phyloP scores from a whole-genome alignment of 2,888 invertebrate genomes.

The Cheilosia urbana region DNA sequence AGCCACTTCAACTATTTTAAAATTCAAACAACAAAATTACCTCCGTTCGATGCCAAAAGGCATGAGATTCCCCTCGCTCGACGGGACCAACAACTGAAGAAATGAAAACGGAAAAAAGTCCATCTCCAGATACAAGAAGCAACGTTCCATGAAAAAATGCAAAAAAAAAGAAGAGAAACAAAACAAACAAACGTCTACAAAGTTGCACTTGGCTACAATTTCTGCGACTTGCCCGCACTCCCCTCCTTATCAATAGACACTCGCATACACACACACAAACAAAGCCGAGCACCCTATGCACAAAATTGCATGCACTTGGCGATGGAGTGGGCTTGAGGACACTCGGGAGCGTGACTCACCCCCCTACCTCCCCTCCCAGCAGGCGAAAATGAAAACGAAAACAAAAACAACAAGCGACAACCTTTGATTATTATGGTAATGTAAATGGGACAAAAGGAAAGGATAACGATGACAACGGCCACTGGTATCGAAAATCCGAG shows the following conservation, averaged over 20 bases:
- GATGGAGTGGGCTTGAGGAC: constrained; percentile 7
- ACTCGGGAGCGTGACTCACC: neutral
- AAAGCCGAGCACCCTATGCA: constrained; percentile 1
- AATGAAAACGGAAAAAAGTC: constrained; percentile 49
- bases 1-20: constrained; percentile 54
- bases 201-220: constrained; percentile 59
- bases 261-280: neutral
- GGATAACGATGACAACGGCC: constrained; percentile 63
- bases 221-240: constrained; percentile 9
- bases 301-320: constrained; percentile 16
- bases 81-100: constrained; percentile 21
- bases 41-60: constrained; percentile 56
- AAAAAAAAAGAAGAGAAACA: constrained; percentile 14
- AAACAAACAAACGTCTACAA: constrained; percentile 46
- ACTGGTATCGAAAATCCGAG: constrained; percentile 64
- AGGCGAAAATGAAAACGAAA: neutral
- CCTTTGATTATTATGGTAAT: constrained; percentile 68
- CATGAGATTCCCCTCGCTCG: neutral
- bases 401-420: constrained; percentile 23
- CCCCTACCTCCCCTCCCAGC: neutral
- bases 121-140: constrained; percentile 38
- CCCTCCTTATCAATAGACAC: neutral
- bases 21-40: constrained; percentile 66
- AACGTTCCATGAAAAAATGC: constrained; percentile 42
- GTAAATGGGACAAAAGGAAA: constrained; percentile 60